Percentiles rank a stretch among this genome's conserved stretches.
Conservation (phyloP, 2,888 invertebrate genomes). For the Microctonus aethiopoides region DNA sequence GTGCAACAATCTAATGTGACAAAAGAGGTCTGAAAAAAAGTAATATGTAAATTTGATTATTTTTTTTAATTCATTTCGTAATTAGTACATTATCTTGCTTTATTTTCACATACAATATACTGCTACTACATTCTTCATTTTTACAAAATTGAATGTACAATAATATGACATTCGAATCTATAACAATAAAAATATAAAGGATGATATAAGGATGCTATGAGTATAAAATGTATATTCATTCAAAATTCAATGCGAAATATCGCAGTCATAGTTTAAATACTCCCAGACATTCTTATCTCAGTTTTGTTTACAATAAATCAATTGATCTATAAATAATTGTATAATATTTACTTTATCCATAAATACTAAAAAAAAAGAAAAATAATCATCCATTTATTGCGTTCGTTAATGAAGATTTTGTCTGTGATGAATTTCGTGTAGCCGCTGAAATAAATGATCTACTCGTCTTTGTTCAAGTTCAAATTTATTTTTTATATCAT, state of each 20-base stretch:
- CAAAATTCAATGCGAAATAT: background rate
- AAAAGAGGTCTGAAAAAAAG: background rate
- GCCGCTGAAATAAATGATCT: slow-evolving; percentile 57
- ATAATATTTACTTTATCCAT: background rate
- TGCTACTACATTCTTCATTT: background rate
- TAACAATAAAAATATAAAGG: slow-evolving; percentile 40
- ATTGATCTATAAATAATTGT: background rate
- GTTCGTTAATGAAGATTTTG: slow-evolving; percentile 54
- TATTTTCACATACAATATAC: background rate
- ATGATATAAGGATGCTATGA: background rate
- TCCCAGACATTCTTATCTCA: background rate
- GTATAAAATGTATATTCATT: slow-evolving; percentile 7
- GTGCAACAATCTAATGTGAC: background rate
- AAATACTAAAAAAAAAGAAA: background rate
- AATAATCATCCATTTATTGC: slow-evolving; percentile 25
- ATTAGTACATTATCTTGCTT: background rate
- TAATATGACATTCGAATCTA: background rate
- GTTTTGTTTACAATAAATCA: background rate
- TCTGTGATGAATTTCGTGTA: slow-evolving; percentile 58
- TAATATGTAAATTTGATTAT: slow-evolving; percentile 36
- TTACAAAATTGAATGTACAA: background rate
- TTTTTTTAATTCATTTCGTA: background rate
- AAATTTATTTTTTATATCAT: slow-evolving; percentile 59
- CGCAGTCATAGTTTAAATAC: slow-evolving; percentile 12
- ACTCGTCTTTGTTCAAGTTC: slow-evolving; percentile 59